Conservation (phyloP, 2,797 vertebrate genomes). For the Sphenopsis melanotis region DNA sequence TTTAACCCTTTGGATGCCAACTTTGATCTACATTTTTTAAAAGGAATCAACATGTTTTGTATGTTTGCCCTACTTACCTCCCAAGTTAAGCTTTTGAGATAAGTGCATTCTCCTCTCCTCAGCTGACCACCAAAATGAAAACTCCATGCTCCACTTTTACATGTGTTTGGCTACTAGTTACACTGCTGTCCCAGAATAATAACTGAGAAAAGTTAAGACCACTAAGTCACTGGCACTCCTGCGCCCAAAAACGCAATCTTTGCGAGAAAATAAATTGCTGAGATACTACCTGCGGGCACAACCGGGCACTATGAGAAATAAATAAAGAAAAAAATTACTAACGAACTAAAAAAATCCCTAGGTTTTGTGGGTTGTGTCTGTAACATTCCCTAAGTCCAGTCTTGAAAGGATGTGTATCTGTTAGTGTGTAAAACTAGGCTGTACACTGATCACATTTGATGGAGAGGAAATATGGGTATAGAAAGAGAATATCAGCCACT, state of each 20-base stretch:
- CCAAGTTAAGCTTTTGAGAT: not conserved
- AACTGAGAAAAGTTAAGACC: not conserved
- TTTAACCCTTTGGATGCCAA: not conserved
- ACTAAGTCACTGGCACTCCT: not conserved
- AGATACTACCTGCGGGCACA: not conserved
- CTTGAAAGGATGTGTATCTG: not conserved
- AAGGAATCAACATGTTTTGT: not conserved
- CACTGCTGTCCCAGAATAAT: not conserved
- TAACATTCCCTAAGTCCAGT: not conserved
- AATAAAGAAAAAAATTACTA: not conserved
- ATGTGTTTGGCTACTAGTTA: not conserved
- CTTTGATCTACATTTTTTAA: not conserved
- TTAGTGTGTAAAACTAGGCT: not conserved
- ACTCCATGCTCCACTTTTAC: not conserved
- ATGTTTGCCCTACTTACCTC: not conserved
- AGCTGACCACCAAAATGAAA: not conserved
- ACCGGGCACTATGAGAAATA: not conserved
- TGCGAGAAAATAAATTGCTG: not conserved
- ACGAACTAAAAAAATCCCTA: accelerated
- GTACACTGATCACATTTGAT: not conserved
- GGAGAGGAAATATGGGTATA: accelerated
- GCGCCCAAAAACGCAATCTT: not conserved
- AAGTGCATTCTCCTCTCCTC: not conserved
- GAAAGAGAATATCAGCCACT: not conserved
- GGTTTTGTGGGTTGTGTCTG: not conserved